phyloP scores from a whole-genome alignment of 1,140 invertebrate species.

The Chironomus striatipennis region DNA sequence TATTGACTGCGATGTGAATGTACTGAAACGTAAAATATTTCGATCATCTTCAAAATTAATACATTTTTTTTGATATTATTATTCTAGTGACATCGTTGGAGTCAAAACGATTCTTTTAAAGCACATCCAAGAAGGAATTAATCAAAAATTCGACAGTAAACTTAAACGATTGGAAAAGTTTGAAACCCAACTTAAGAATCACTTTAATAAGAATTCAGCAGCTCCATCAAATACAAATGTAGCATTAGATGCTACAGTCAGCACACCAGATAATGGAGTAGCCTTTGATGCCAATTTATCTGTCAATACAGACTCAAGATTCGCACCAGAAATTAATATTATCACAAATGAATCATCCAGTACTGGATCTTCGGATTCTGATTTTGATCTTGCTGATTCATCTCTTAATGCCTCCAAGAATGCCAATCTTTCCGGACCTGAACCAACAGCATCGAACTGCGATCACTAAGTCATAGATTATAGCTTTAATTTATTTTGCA shows the following conservation, averaged over 20 bases:
- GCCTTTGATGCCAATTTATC: background rate
- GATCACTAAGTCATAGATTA: too few relatives aligned
- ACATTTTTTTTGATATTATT: background rate
- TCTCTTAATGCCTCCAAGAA: too few relatives aligned
- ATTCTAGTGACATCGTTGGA: background rate
- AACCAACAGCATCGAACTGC: too few relatives aligned
- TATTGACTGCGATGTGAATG: too few relatives aligned
- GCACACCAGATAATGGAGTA: background rate
- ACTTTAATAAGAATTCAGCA: background rate
- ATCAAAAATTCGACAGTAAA: background rate
- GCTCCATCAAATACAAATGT: background rate
- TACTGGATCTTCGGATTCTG: too few relatives aligned
- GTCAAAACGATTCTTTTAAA: background rate
- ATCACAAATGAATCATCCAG: too few relatives aligned
- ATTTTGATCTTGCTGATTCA: too few relatives aligned
- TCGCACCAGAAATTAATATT: too few relatives aligned
- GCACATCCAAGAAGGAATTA: background rate
- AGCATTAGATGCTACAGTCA: background rate
- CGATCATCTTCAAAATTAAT: background rate
- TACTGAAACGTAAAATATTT: too few relatives aligned
- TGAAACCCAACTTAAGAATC: background rate
- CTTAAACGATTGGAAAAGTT: background rate
- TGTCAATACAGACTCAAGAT: too few relatives aligned
- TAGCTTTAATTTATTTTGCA: too few relatives aligned
- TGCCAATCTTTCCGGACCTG: too few relatives aligned